Percentiles rank a stretch among this genome's conserved stretches.
Conservation (phyloP, 2,797 vertebrate species). For the Megalops cyprinoides region DNA sequence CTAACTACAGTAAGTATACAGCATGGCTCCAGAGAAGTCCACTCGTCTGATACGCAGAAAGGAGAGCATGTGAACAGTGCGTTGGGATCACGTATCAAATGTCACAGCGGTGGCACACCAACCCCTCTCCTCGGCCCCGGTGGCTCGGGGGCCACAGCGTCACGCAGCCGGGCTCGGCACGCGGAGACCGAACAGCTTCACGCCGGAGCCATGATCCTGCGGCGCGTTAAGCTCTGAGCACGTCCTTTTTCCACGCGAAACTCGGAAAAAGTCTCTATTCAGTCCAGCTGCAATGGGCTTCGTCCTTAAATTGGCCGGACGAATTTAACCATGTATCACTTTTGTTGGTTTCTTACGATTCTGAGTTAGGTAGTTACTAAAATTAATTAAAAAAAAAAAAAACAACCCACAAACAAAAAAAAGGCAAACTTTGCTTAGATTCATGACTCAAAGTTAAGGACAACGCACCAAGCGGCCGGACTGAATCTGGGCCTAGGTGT, state of each 20-base stretch:
- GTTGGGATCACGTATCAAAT: not conserved
- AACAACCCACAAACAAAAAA: too few species aligned
- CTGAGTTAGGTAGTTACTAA: not conserved
- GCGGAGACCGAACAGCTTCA: constrained; percentile 29
- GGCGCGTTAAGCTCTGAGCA: constrained; percentile 47
- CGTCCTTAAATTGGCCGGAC: constrained; percentile 23
- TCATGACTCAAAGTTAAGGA: not conserved
- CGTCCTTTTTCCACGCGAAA: too few species aligned
- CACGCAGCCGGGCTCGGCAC: too few species aligned
- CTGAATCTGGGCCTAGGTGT: constrained; percentile 25
- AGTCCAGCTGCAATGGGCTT: constrained; percentile 45
- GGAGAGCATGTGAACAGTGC: not conserved
- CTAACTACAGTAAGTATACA: constrained; percentile 80
- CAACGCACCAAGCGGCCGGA: not conserved
- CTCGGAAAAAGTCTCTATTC: constrained; percentile 22
- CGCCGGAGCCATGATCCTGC: constrained; percentile 42
- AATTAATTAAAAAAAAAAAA: not conserved
- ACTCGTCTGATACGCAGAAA: constrained; percentile 44
- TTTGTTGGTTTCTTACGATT: not conserved
- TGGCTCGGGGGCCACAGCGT: too few species aligned
- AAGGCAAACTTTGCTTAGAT: not conserved
- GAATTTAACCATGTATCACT: not conserved
- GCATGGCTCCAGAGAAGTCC: constrained; percentile 61
- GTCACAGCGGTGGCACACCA: not conserved
- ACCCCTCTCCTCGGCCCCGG: not conserved